Conservation (phyloP, 1,140 invertebrate genomes). For the Plectrocnemia conspersa region DNA sequence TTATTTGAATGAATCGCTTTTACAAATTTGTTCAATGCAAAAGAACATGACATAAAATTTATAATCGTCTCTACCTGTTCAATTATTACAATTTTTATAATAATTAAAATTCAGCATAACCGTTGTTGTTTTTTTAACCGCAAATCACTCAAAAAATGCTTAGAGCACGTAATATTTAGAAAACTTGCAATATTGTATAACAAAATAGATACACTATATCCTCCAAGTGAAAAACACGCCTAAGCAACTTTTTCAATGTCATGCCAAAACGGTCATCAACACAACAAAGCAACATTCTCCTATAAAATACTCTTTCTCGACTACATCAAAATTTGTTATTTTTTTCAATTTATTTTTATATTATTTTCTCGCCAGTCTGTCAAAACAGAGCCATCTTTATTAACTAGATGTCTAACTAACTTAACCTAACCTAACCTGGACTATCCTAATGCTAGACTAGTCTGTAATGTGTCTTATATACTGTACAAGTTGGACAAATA, state of each 20-base stretch:
- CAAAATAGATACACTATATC: slow-evolving; percentile 55
- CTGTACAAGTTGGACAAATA: slow-evolving; percentile 52
- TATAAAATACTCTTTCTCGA: slow-evolving; percentile 55
- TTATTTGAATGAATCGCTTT: slow-evolving; percentile 55
- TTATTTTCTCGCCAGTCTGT: slow-evolving; percentile 25
- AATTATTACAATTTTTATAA: slow-evolving; percentile 48
- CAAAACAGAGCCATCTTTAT: slow-evolving; percentile 19
- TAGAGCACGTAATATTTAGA: slow-evolving; percentile 50
- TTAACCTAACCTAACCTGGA: slow-evolving; percentile 47
- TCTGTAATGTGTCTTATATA: slow-evolving; percentile 41
- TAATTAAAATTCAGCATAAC: slow-evolving; percentile 52
- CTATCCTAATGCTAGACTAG: slow-evolving; percentile 48
- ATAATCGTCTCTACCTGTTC: slow-evolving; percentile 47
- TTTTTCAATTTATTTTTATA: slow-evolving; percentile 41
- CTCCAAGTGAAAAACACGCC: slow-evolving; percentile 28
- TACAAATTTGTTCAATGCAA: slow-evolving; percentile 56
- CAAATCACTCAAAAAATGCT: slow-evolving; percentile 52
- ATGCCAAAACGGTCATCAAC: slow-evolving; percentile 52
- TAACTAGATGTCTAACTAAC: slow-evolving; percentile 32
- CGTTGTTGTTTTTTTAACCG: slow-evolving; percentile 53
- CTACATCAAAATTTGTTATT: slow-evolving; percentile 53
- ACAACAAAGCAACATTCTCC: slow-evolving; percentile 54
- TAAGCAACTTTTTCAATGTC: slow-evolving; percentile 45
- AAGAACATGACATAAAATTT: slow-evolving; percentile 56
- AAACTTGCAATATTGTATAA: slow-evolving; percentile 55